Conservation (phyloP, 2,888 invertebrate species). For the Cerceris rybyensis region DNA sequence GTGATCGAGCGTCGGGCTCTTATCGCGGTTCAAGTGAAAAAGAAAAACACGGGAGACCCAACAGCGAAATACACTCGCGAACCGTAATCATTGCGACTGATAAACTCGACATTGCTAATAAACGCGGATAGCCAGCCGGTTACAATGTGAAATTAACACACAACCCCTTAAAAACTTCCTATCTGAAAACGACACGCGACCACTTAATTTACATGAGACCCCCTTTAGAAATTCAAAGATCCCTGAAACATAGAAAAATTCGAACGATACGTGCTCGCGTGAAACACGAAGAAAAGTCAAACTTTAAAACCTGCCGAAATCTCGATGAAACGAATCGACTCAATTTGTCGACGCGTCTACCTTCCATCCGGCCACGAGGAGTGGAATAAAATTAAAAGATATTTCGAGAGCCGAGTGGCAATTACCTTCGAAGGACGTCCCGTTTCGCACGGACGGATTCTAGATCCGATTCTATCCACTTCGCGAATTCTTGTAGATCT, state of each 20-base stretch:
- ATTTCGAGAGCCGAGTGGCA: not conserved
- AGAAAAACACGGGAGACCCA: not conserved
- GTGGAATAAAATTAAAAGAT: not conserved
- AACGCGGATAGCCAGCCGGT: conserved; percentile 16
- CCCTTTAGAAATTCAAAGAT: conserved; percentile 41
- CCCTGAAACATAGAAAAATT: conserved; percentile 36
- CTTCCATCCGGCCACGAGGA: not conserved
- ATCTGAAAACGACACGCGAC: conserved; percentile 50
- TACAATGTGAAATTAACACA: conserved; percentile 34
- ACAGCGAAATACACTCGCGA: conserved; percentile 4
- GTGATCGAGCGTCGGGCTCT: conserved; percentile 26
- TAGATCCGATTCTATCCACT: not conserved
- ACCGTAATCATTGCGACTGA: conserved; percentile 14
- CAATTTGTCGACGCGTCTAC: conserved; percentile 23
- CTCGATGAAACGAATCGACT: not conserved
- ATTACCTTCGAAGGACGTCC: not conserved
- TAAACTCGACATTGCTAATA: conserved; percentile 37
- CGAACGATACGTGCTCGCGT: conserved; percentile 8
- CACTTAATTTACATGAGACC: conserved; percentile 38
- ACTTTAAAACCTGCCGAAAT: not conserved
- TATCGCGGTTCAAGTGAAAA: conserved; percentile 16
- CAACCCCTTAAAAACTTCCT: conserved; percentile 34
- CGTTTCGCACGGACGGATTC: not conserved
- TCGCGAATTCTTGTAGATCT: not conserved
- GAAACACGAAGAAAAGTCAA: conserved; percentile 23